Percentiles rank a stretch among this genome's conserved stretches.
Conservation (phyloP, 2,797 vertebrate species). For the Enteromius unitaeniatus region DNA sequence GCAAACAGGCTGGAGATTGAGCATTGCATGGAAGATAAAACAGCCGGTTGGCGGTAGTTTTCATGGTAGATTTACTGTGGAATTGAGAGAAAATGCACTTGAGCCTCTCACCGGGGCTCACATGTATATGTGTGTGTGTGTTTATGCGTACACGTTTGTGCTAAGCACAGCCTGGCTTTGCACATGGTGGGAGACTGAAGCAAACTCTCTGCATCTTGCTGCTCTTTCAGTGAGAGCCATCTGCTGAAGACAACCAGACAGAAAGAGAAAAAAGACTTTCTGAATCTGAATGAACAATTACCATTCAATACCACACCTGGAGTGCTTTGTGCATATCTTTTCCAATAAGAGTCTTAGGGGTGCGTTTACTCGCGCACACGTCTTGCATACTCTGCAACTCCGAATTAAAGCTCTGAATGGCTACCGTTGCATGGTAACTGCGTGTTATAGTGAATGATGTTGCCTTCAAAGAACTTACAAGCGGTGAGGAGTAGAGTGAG, state of each 20-base stretch:
- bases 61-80: slow-evolving; percentile 22
- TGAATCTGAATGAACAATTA: neutral
- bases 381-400: slow-evolving; percentile 11
- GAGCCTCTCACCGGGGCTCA: slow-evolving; percentile 13
- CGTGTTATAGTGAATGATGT: slow-evolving; percentile 38
- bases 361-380: neutral
- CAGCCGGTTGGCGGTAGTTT: slow-evolving; percentile 24
- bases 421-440: slow-evolving; percentile 45
- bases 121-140: slow-evolving; percentile 1
- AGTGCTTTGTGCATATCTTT: slow-evolving; percentile 15
- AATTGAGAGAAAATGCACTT: slow-evolving; percentile 31
- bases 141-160: neutral
- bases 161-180: slow-evolving; percentile 44
- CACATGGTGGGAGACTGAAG: slow-evolving; percentile 50
- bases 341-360: neutral
- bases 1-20: slow-evolving; percentile 29
- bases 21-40: slow-evolving; percentile 5
- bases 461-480: slow-evolving; percentile 44
- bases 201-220: slow-evolving; percentile 43
- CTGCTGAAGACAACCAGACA: slow-evolving; percentile 14
- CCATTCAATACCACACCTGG: neutral
- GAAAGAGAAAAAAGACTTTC: slow-evolving; percentile 26
- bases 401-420: slow-evolving; percentile 36
- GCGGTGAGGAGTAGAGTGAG: neutral
- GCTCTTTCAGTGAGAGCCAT: slow-evolving; percentile 53